Percentiles rank a stretch among this genome's conserved stretches.
Evolutionary conservation across 2,113 vertebrate species (phyloP).

Genomic region (Dascyllus trimaculatus): DNA sequence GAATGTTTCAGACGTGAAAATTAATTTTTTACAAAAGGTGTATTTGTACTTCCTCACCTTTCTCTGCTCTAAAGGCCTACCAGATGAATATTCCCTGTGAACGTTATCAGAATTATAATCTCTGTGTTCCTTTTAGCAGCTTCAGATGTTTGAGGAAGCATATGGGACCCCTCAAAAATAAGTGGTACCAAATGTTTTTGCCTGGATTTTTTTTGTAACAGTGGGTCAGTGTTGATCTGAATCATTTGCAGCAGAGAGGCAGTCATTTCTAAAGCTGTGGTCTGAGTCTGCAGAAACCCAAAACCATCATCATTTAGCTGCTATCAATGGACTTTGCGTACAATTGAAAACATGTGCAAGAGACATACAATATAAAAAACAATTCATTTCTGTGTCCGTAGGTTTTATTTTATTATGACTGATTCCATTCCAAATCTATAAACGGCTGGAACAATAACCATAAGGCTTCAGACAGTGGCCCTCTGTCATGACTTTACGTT

Average conservation of each 20-base stretch:
- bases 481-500: neutral
- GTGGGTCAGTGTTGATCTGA: slow-evolving; percentile 78
- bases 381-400: neutral
- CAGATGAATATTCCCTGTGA: slow-evolving; percentile 37
- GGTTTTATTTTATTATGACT: slow-evolving; percentile 15
- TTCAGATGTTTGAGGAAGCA: slow-evolving; percentile 47
- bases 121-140: slow-evolving; percentile 45
- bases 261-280: slow-evolving; percentile 34
- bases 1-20: slow-evolving; percentile 20
- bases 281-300: slow-evolving; percentile 37
- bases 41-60: slow-evolving; percentile 15
- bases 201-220: slow-evolving; percentile 62
- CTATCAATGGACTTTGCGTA: slow-evolving; percentile 25
- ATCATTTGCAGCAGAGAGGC: slow-evolving; percentile 27
- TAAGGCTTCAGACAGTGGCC: neutral
- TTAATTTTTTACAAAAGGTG: slow-evolving; percentile 17
- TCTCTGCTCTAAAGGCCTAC: slow-evolving; percentile 17
- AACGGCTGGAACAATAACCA: neutral
- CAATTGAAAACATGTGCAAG: slow-evolving; percentile 20
- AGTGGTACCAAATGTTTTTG: slow-evolving; percentile 82
- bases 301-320: slow-evolving; percentile 28
- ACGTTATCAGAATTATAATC: slow-evolving; percentile 58
- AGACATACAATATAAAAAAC: neutral
- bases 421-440: slow-evolving; percentile 1
- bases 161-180: slow-evolving; percentile 70